Percentiles rank a stretch among this genome's conserved stretches.
Conservation (phyloP, 2,113 vertebrate species). For the Tragelaphus buxtoni region DNA sequence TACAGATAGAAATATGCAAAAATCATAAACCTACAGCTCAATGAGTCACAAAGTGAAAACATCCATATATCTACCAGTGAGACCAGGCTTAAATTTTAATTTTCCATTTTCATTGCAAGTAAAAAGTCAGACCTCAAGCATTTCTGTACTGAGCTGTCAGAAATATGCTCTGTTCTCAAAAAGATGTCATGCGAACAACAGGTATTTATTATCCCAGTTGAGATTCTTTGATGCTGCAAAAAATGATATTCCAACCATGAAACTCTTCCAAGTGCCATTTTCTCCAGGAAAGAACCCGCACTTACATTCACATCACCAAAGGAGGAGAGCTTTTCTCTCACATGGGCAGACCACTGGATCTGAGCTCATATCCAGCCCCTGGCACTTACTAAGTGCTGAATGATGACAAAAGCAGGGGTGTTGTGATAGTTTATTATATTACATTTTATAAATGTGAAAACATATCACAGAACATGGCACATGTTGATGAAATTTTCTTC, state of each 20-base stretch:
- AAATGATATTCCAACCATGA: neutral
- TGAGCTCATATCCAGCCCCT: neutral
- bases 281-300: neutral
- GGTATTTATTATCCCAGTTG: neutral
- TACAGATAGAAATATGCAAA: neutral
- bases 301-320: neutral
- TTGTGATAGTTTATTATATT: neutral
- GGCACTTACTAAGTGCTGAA: neutral
- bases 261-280: neutral
- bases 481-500: neutral
- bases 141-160: neutral
- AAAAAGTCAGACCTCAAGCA: neutral
- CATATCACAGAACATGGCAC: neutral
- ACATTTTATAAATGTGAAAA: neutral
- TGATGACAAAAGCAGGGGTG: neutral
- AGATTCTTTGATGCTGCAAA: neutral
- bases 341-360: neutral
- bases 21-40: neutral
- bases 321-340: neutral
- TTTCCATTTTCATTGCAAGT: neutral
- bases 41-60: neutral
- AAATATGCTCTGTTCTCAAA: neutral
- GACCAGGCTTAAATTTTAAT: neutral
- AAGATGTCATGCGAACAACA: neutral
- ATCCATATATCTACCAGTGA: neutral